Conservation (phyloP, 2,113 vertebrate species). For the Rhinoptilus africanus region DNA sequence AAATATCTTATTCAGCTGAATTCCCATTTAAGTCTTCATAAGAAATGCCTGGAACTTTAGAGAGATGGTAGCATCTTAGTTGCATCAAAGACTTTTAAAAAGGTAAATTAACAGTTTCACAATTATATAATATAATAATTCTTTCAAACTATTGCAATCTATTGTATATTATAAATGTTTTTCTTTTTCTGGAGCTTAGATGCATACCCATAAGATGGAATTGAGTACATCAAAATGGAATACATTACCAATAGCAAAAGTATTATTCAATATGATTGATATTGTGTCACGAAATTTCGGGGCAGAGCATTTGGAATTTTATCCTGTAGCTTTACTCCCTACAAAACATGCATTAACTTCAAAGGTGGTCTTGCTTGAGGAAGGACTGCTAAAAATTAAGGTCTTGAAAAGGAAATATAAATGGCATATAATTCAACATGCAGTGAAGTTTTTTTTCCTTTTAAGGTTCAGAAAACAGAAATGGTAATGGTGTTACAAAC, state of each 20-base stretch:
- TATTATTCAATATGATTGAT: neutral
- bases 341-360: neutral
- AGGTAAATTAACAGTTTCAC: neutral
- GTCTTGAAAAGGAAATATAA: neutral
- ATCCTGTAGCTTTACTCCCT: neutral
- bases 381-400: neutral
- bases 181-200: neutral
- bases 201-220: neutral
- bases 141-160: neutral
- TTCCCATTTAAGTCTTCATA: neutral
- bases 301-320: neutral
- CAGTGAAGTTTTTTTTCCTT: neutral
- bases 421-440: neutral
- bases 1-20: neutral
- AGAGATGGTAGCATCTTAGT: neutral
- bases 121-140: neutral
- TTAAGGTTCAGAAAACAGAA: neutral
- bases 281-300: neutral
- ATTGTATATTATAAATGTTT: neutral
- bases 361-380: neutral
- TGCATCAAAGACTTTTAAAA: neutral
- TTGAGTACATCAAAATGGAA: neutral
- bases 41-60: neutral
- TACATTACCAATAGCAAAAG: neutral
- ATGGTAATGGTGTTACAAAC: neutral